phyloP scores from a whole-genome alignment of 2,113 vertebrate species.

The Scomber japonicus region DNA sequence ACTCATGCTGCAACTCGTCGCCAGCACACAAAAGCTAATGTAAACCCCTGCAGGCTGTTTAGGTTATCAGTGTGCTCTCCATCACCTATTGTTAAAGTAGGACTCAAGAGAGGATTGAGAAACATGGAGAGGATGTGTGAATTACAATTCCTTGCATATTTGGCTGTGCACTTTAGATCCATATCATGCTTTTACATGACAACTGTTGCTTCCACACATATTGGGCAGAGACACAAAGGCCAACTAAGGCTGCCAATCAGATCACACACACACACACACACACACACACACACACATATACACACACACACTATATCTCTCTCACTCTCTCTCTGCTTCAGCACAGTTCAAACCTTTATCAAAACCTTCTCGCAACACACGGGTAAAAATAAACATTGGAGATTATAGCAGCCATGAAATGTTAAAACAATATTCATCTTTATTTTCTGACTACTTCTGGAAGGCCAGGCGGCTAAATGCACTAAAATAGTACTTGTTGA shows the following conservation, averaged over 20 bases:
- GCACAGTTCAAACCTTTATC: background rate
- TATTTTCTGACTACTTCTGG: slow-evolving; percentile 55
- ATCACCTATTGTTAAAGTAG: slow-evolving; percentile 17
- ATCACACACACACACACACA: slow-evolving; percentile 1
- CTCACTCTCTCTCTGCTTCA: background rate
- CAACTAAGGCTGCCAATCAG: background rate
- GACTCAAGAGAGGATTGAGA: background rate
- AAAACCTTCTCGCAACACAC: background rate
- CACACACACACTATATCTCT: background rate
- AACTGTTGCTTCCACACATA: slow-evolving; percentile 12
- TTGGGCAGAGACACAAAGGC: background rate
- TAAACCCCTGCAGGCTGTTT: slow-evolving; percentile 4
- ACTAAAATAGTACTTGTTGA: slow-evolving; percentile 82
- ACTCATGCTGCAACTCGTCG: background rate
- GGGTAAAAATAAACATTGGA: slow-evolving; percentile 20
- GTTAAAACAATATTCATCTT: slow-evolving; percentile 62
- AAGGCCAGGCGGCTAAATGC: slow-evolving; percentile 61
- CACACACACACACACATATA: background rate
- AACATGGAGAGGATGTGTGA: background rate
- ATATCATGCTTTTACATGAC: slow-evolving; percentile 28
- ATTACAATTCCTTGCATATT: slow-evolving; percentile 13
- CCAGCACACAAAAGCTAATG: slow-evolving; percentile 5
- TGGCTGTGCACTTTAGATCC: background rate
- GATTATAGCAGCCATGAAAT: slow-evolving; percentile 35
- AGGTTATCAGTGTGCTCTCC: slow-evolving; percentile 4